Evolutionary conservation across 2,113 vertebrate species (phyloP), one percentile per base, ranked within the genome.

Genomic region (Oxyura jamaicensis): DNA sequence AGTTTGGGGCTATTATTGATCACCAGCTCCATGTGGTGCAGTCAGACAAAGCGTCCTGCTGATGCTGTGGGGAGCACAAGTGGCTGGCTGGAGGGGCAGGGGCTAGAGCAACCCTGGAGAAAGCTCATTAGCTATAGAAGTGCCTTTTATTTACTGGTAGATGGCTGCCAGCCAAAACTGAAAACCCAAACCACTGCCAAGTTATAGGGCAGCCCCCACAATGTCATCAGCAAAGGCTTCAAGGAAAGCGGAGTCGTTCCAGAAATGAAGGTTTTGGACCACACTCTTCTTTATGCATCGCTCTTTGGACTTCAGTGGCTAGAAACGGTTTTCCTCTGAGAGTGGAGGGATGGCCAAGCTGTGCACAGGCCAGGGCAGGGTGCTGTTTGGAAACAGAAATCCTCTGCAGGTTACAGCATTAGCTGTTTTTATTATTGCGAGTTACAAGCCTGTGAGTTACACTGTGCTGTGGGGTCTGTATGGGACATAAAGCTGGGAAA

Each of bases 341-440:
- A 46, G 13, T 33, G 25, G 11, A 52, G 62, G 71, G 55, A 36
- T 0, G 2, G 48, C 31, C 0, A 0, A 60, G 39, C 53, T 26
- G 25, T 10, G 59, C 4, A 2, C 55, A 58, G 35, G 68, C 44
- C 22, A 13, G 35, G 76, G 72, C 72, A 39, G 36, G 7, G 22
- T 17, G 0, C 0, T 12, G 28, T 59, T 53, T 11, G 39, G 42
- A 60, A 78, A 35, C 18, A 35, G 52, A 52, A 9, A 58, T 80
- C 23, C 20, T 85, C 19, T 25, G 35, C 13, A 10, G 15, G 62
- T 68, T 33, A 48, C 48, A 72, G 69, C 23, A 72, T 29, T 22
- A 42, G 10, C 26, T 26, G 12, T 25, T 8, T 17, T 42, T 8
- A 0, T 33, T 36, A 36, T 1, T 4, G 8, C 15, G 16, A 26